Evolutionary conservation across 1,140 invertebrate genomes (phyloP), one percentile per base, ranked within the genome.

Genomic region (Trachymyrmex cornetzi): DNA sequence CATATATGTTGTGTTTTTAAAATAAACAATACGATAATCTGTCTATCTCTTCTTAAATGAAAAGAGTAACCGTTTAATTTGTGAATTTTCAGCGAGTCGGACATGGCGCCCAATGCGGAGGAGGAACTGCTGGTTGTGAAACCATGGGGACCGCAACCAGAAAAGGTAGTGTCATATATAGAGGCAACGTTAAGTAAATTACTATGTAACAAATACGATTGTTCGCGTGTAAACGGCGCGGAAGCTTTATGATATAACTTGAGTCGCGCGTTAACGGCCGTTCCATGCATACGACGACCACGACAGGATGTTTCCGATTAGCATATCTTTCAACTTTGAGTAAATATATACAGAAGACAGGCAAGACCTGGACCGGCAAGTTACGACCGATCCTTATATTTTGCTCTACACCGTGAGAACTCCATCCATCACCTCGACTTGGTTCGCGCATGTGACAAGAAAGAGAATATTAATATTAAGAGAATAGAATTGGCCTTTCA

Each of bases 21-120:
- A 38, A 38, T 11, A 16, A 50, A 14, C 16, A 38, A 16, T 14
- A 67, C 2, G 3, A 30, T n/a, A 16, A 34, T 34, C 12, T 34
- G 3, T 34, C 34, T 69, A 64, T 27, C 11, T 57, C 6, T 57
- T 4, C 11, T 22, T 57, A 38, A 38, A 75, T 0, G 1, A 2
- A 3, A 55, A 59, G 22, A 3, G 2, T 14, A 14, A 59, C 16
- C 2, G 11, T 19, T 48, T 16, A 34, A 3, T 22, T 3, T 27
- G 4, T 14, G 1, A 61, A 12, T 63, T 91, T 95, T 0, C 92
- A 95, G 94, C 82, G 94, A 95, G 89, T 95, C 94, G 86, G 94
- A 95, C 87, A 95, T 95, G 95, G 94, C 95, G 82, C 95, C 95
- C 16, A 95, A 95, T 85, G 95, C 94, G 64, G 95, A 95, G 91